Conservation (phyloP, 2,113 vertebrate species). For the Chroicocephalus ridibundus region DNA sequence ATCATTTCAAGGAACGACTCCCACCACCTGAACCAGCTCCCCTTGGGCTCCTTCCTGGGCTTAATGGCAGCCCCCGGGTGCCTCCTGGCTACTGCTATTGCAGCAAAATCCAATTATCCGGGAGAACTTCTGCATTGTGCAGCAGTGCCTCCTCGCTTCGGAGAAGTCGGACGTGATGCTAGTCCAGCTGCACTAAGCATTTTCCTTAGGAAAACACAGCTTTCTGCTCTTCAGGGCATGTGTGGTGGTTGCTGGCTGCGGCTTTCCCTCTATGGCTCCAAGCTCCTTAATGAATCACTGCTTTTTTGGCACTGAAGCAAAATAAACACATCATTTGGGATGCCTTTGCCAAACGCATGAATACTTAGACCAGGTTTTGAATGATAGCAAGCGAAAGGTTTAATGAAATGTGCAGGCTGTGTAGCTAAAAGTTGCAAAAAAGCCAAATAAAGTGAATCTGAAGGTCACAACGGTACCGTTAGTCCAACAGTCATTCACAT, state of each 20-base stretch:
- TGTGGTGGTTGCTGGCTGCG: conserved; percentile 6
- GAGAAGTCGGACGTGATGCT: background rate
- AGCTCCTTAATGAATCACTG: conserved; percentile 57
- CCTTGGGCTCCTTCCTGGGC: fast-evolving
- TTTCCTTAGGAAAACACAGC: conserved; percentile 22
- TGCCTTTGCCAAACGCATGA: background rate
- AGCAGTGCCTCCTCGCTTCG: background rate
- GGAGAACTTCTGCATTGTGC: background rate
- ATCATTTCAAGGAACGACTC: background rate
- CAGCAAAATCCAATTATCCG: background rate
- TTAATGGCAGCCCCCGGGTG: background rate
- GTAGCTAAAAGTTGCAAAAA: background rate
- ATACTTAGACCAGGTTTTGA: background rate
- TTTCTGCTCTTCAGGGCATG: background rate
- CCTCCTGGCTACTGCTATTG: background rate
- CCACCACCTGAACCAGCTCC: background rate
- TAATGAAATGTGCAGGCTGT: background rate
- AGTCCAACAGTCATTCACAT: background rate
- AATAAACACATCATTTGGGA: conserved; percentile 46
- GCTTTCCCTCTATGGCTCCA: background rate
- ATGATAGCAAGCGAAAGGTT: background rate
- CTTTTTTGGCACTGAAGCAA: conserved; percentile 36
- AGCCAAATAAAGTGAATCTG: background rate
- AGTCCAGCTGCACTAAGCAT: background rate
- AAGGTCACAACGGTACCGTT: background rate